Evolutionary conservation across 2,113 vertebrate species (phyloP).

Genomic region (Hepsetus odoe): DNA sequence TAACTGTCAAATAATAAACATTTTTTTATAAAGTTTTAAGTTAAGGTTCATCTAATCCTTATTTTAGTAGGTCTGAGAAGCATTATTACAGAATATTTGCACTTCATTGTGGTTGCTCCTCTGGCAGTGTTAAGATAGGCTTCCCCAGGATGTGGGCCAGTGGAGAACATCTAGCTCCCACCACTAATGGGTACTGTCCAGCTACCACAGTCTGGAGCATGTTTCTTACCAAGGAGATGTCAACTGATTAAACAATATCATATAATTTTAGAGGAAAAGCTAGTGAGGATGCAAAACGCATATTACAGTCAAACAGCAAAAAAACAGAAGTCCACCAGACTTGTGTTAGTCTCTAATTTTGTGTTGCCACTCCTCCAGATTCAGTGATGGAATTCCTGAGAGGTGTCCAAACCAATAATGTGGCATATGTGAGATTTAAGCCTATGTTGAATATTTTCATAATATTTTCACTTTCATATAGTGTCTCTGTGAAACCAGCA

Average conservation of each 20-base stretch:
- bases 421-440: not conserved
- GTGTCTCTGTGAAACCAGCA: not conserved
- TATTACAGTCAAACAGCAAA: not conserved
- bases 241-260: not conserved
- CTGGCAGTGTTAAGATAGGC: slow-evolving; percentile 67
- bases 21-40: not conserved
- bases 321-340: not conserved
- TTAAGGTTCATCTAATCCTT: slow-evolving; percentile 13
- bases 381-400: not conserved
- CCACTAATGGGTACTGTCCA: slow-evolving; percentile 50
- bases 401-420: not conserved
- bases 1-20: too few species aligned
- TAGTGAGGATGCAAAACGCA: not conserved
- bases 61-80: slow-evolving; percentile 2
- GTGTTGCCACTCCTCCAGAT: not conserved
- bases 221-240: not conserved
- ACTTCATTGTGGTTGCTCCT: slow-evolving; percentile 62
- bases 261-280: not conserved
- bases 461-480: not conserved
- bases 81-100: slow-evolving; percentile 43
- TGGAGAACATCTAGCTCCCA: slow-evolving; percentile 56
- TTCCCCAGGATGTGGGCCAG: slow-evolving; percentile 64
- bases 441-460: not conserved
- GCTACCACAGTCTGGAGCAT: slow-evolving; percentile 27
- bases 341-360: not conserved